Evolutionary conservation across 2,888 invertebrate species (phyloP).

Genomic region (Lasioglossum villosulum): DNA sequence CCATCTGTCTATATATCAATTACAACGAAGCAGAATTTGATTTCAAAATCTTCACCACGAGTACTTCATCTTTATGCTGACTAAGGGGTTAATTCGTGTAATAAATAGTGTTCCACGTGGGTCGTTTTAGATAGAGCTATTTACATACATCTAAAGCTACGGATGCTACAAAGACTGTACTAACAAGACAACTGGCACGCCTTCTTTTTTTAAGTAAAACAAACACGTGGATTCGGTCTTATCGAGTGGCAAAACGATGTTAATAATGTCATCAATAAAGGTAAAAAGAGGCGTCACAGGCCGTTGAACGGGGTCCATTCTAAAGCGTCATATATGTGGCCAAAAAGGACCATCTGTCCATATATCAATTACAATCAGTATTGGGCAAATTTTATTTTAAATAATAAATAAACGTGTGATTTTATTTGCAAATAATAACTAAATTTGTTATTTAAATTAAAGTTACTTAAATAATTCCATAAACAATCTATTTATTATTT

Average conservation of each 20-base stretch:
- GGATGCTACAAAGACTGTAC: not conserved
- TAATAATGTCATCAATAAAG: constrained; percentile 40
- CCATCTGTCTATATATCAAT: too few relatives aligned
- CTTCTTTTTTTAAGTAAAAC: not conserved
- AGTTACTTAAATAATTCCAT: too few relatives aligned
- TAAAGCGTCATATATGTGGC: constrained; percentile 39
- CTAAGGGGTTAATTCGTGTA: not conserved
- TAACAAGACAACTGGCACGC: not conserved
- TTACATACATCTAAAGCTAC: too few relatives aligned
- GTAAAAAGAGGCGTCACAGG: constrained; percentile 4
- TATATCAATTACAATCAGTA: too few relatives aligned
- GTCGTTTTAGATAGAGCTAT: not conserved
- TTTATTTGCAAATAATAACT: too few relatives aligned
- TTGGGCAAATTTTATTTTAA: too few relatives aligned
- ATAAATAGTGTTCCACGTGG: not conserved
- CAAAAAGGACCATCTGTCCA: constrained; percentile 25
- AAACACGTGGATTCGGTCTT: not conserved
- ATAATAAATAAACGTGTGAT: too few relatives aligned
- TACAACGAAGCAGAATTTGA: too few relatives aligned
- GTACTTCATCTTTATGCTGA: too few relatives aligned
- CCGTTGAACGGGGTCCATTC: constrained; percentile 35
- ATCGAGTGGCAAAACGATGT: not conserved
- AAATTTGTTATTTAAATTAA: too few relatives aligned
- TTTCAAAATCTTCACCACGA: too few relatives aligned
- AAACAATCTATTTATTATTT: too few relatives aligned